Percentiles rank a stretch among this genome's conserved stretches.
Conservation (phyloP, 2,113 vertebrate genomes). For the Uropsilus gracilis region DNA sequence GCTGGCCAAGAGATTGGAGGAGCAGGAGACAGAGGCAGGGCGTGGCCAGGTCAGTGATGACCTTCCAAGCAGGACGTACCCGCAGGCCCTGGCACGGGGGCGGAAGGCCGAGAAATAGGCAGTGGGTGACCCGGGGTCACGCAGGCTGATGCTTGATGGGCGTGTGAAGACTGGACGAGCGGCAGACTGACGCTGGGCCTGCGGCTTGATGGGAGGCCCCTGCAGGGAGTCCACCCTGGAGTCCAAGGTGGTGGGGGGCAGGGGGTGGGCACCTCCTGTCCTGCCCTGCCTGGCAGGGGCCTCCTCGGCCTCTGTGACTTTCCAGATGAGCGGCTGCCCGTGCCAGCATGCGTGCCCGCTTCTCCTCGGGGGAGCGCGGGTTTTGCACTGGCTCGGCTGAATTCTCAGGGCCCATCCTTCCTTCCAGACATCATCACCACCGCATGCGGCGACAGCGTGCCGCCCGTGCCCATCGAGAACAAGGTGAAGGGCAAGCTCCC, state of each 20-base stretch:
- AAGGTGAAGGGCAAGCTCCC: constrained; percentile 92
- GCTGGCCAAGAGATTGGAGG: background rate
- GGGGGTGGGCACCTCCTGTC: too few species aligned
- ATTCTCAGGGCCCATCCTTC: background rate
- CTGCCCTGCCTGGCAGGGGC: too few species aligned
- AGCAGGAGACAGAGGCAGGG: background rate
- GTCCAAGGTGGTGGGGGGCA: too few species aligned
- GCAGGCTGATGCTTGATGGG: too few species aligned
- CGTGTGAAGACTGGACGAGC: background rate
- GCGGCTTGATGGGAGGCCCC: background rate
- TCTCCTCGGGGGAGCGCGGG: fast-evolving
- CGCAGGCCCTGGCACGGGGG: background rate
- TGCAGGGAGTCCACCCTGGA: too few species aligned
- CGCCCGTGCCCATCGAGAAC: constrained; percentile 92
- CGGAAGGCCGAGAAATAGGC: background rate
- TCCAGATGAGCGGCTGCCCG: fast-evolving
- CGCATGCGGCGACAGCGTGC: constrained; percentile 93
- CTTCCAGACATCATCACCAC: constrained; percentile 95
- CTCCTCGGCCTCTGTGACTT: background rate
- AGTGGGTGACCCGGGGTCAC: too few species aligned
- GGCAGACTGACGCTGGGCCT: background rate
- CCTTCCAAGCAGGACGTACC: background rate
- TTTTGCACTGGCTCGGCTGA: fast-evolving
- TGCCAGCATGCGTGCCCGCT: background rate
- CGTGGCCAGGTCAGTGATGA: background rate